Evolutionary conservation across 2,113 vertebrate genomes (phyloP).

Genomic region (Pimephales promelas): DNA sequence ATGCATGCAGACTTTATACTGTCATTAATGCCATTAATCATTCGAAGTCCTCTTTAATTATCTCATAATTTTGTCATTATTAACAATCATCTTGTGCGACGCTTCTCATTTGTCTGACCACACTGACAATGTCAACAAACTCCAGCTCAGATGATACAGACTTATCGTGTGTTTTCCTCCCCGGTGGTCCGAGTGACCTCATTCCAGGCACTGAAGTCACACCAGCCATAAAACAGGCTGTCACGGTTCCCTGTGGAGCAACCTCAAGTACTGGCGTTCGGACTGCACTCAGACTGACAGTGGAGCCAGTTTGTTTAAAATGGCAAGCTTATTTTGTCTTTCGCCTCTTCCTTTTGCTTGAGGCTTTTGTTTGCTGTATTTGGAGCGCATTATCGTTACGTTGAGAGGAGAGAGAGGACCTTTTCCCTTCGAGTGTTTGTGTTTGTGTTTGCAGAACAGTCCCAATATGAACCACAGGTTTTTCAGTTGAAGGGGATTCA

Average conservation of each 20-base stretch:
- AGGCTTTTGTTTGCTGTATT: neutral
- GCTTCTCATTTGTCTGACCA: neutral
- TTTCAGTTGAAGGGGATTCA: neutral
- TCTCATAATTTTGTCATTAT: neutral
- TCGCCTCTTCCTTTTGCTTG: neutral
- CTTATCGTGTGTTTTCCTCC: constrained; percentile 29
- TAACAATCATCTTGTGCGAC: neutral
- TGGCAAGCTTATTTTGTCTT: constrained; percentile 13
- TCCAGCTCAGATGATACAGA: neutral
- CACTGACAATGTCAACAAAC: constrained; percentile 21
- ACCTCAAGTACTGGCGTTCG: neutral
- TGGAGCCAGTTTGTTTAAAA: constrained; percentile 50
- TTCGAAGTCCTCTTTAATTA: neutral
- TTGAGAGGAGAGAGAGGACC: neutral
- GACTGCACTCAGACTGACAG: constrained; percentile 23
- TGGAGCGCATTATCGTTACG: neutral
- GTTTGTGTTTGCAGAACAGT: neutral
- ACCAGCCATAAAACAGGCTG: constrained; percentile 38
- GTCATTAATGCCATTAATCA: neutral
- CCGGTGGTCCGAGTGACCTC: constrained; percentile 51
- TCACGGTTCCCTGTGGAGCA: constrained; percentile 20
- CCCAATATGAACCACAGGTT: neutral
- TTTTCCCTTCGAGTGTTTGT: neutral
- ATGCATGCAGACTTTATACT: neutral
- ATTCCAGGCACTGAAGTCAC: constrained; percentile 23